A percentile compares a stretch with the other conserved stretches of the same genome.
phyloP scores from a whole-genome alignment of 2,888 invertebrate species.

The Meloe dianella region DNA sequence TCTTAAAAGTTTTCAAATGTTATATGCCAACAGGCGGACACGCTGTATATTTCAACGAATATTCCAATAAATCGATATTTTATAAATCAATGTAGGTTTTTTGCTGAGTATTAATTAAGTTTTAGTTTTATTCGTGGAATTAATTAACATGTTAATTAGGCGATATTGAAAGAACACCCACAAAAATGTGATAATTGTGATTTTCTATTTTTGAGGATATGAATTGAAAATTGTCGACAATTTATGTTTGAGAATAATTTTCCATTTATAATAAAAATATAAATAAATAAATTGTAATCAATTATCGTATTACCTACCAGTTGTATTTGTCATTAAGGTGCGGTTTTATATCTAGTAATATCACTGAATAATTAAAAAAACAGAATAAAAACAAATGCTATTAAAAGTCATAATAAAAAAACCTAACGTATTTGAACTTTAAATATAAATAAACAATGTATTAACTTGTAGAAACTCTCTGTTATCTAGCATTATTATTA shows the following conservation, averaged over 20 bases:
- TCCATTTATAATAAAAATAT: not conserved
- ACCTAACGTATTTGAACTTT: not conserved
- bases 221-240: not conserved
- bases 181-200: not conserved
- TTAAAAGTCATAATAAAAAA: not conserved
- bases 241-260: not conserved
- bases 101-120: not conserved
- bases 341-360: constrained; percentile 26
- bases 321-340: constrained; percentile 27
- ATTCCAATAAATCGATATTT: not conserved
- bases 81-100: not conserved
- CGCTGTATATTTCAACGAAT: not conserved
- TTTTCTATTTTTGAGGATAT: not conserved
- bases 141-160: not conserved
- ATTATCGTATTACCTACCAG: constrained; percentile 28
- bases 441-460: not conserved
- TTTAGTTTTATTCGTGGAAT: not conserved
- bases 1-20: no score
- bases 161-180: not conserved
- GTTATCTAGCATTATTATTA: not conserved
- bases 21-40: not conserved
- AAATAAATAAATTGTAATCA: constrained; percentile 23
- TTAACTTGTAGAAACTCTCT: not conserved
- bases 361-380: constrained; percentile 18
- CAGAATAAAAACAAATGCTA: not conserved